Base-by-base conservation (phyloP, 2,113 vertebrate genomes). In the Fukomys damarensis region DNA sequence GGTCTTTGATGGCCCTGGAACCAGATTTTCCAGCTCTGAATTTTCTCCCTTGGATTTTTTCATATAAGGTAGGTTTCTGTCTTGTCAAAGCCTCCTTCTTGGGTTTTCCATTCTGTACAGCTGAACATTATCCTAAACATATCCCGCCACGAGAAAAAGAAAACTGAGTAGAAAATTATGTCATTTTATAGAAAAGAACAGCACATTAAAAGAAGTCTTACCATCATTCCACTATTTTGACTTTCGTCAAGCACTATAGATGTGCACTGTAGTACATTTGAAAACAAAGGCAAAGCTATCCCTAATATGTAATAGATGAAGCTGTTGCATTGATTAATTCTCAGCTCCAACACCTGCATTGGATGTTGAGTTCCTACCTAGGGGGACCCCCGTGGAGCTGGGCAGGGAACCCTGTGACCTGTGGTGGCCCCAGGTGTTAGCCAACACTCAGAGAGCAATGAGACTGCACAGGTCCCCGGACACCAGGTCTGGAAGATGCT, bases 11-110 rank as follows among this genome's bases (percentile, higher is more conserved):
- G 54, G 14, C 5, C 2, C 72, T 77, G 56, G 81, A 66, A 74
- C 9, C 70, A 82, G 63, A 7, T 16, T 61, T 61, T 22, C 88
- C 43, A 46, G 32, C 24, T 19, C 13, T 61, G 41, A 17, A 54
- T 81, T 87, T 79, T 54, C 79, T 82, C n/a, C 52, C 19, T 30
- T 83, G 30, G 35, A 17, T 80, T 94, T 89, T 84, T 96, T 86
- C 38, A 24, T 19, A 10, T 41, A 30, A 59, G 8, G 28, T 43
- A 79, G 84, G 82, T 76, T 14, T 41, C 43, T 95, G 8, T 43
- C 43, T 84, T 87, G 81, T 32, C 65, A 83, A 72, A 76, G 43
- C 35, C 32, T 86, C 2, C 63, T 52, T 19, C 46, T 91, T 58
- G 26, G 46, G 3, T 41, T 88, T 74, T 91, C 65, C 76, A 26